These are phyloP conservation scores for Fistularia commersonii DNA, from an alignment of 2,797 vertebrate species.

Conservation along the genomic window DNA sequence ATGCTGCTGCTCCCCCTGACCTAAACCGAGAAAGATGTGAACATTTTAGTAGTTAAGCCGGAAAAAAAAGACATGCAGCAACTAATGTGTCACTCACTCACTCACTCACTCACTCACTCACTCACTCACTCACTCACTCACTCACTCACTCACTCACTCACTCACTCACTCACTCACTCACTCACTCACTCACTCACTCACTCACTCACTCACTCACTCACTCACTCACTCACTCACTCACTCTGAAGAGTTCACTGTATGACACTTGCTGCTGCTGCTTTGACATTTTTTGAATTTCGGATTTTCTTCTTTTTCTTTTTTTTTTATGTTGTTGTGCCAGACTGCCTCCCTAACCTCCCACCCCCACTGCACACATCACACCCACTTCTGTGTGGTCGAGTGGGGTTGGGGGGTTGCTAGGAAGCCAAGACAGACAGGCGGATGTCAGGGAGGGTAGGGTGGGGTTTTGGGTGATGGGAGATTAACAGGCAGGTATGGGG, in stretches of 20 bases:
- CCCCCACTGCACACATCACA: too few species aligned
- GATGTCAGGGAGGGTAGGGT: too few species aligned
- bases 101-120: constrained; percentile 4
- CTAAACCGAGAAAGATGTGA: constrained; percentile 38
- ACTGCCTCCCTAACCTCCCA: too few species aligned
- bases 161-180: background rate
- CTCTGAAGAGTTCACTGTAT: background rate
- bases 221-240: constrained; percentile 3
- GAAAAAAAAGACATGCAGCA: constrained; percentile 65
- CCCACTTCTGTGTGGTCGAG: too few species aligned
- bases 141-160: constrained; percentile 32
- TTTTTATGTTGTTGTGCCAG: too few species aligned
- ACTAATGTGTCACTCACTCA: constrained; percentile 8
- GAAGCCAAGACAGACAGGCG: too few species aligned
- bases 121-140: constrained; percentile 15
- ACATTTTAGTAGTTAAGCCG: constrained; percentile 55
- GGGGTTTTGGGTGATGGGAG: too few species aligned
- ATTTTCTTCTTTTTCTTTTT: too few species aligned
- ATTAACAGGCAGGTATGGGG: too few species aligned
- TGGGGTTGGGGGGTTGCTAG: too few species aligned
- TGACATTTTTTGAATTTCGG: too few species aligned
- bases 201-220: background rate
- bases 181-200: constrained; percentile 3
- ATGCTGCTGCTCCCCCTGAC: constrained; percentile 65
- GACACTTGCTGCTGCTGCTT: too few species aligned